Conservation (phyloP, 2,797 vertebrate species). For the Pristis pectinata region DNA sequence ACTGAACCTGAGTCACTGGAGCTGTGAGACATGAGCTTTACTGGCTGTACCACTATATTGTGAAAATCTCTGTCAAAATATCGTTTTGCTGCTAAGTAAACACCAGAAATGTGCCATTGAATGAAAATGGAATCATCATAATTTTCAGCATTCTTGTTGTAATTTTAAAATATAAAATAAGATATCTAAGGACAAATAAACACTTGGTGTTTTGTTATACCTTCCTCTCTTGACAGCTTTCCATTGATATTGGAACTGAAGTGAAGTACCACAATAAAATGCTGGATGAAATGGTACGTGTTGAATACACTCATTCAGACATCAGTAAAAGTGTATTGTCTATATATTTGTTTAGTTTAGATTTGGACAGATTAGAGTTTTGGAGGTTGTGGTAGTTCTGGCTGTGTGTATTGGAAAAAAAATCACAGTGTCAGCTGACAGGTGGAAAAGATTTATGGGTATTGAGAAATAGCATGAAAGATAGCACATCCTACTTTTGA, state of each 20-base stretch:
- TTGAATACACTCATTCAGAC: slow-evolving; percentile 1
- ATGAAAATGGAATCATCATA: not conserved
- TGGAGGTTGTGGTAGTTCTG: no score
- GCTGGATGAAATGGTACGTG: slow-evolving; percentile 83
- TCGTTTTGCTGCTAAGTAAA: not conserved
- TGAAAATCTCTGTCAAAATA: no score
- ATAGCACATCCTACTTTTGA: no score
- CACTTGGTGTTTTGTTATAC: not conserved
- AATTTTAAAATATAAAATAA: not conserved
- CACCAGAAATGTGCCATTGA: not conserved
- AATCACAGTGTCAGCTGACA: not conserved
- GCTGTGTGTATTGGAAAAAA: not conserved
- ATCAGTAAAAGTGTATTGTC: not conserved
- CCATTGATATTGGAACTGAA: slow-evolving; percentile 95
- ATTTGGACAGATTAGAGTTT: no score
- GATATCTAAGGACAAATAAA: not conserved
- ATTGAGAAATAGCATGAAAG: no score
- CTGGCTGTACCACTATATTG: no score
- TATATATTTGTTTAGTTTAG: not conserved
- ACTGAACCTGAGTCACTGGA: no score
- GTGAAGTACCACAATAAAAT: slow-evolving; percentile 89
- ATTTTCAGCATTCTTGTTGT: not conserved
- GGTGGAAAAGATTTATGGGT: not conserved
- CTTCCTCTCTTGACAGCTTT: slow-evolving; percentile 61
- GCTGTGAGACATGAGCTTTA: no score